Conservation (phyloP, 2,113 vertebrate genomes). For the Condylura cristata region DNA sequence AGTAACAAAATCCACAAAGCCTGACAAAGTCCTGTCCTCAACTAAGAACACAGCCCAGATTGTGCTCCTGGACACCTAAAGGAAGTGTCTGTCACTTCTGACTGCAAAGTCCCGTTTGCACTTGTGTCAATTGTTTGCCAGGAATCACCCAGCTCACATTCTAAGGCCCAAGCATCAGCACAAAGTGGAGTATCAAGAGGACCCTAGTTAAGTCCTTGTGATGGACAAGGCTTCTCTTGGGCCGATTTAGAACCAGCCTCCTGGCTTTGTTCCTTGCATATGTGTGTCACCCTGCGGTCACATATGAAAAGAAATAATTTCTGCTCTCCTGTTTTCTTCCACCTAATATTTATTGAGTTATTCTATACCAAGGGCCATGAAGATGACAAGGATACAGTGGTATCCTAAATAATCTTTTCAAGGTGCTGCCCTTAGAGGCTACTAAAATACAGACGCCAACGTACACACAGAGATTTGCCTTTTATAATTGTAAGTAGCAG, state of each 20-base stretch:
- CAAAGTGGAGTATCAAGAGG: not conserved
- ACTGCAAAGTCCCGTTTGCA: not conserved
- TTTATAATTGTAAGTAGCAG: conserved; percentile 32
- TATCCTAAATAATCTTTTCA: not conserved
- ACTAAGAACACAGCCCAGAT: not conserved
- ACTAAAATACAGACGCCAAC: not conserved
- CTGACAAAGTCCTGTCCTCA: not conserved
- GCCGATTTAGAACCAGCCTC: conserved; percentile 2
- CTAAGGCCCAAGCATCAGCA: not conserved
- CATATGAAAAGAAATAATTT: not conserved
- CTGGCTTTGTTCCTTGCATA: not conserved
- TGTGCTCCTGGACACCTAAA: not conserved
- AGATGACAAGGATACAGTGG: not conserved
- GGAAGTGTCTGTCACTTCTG: not conserved
- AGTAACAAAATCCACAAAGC: not conserved
- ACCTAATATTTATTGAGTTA: not conserved
- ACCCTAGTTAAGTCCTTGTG: not conserved
- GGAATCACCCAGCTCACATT: not conserved
- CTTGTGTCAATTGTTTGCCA: not conserved
- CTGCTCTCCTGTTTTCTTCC: conserved; percentile 18
- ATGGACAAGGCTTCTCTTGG: conserved; percentile 26
- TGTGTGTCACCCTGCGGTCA: not conserved
- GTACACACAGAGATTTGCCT: not conserved
- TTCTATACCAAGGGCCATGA: not conserved
- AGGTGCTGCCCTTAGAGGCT: not conserved